Evolutionary conservation across 1,140 invertebrate species (phyloP).

Genomic region (Drosophila watanabei): DNA sequence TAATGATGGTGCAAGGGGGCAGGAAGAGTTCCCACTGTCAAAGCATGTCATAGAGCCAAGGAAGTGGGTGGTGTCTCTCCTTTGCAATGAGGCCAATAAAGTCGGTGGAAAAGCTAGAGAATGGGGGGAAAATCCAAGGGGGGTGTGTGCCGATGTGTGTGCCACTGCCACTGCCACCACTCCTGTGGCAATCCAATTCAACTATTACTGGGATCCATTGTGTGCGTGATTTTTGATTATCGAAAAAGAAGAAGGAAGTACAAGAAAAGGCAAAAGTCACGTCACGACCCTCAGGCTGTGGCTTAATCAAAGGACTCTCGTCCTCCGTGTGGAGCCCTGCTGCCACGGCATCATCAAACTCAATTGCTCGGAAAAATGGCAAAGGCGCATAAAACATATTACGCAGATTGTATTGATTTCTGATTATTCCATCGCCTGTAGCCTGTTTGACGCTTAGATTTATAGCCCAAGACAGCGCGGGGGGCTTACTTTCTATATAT

Average conservation of each 20-base stretch:
- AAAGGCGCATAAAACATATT: conserved; percentile 78
- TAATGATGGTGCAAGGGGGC: conserved; percentile 61
- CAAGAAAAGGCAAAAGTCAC: conserved; percentile 57
- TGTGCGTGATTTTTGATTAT: conserved; percentile 74
- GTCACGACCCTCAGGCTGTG: conserved; percentile 68
- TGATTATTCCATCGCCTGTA: conserved; percentile 69
- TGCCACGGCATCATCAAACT: conserved; percentile 78
- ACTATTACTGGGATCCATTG: conserved; percentile 77
- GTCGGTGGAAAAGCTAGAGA: conserved; percentile 35
- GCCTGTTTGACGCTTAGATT: conserved; percentile 71
- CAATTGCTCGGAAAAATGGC: conserved; percentile 85
- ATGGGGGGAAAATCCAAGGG: no score
- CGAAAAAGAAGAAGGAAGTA: conserved; percentile 32
- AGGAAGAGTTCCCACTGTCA: conserved; percentile 58
- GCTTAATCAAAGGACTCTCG: conserved; percentile 54
- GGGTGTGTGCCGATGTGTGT: background rate
- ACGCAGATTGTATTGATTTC: conserved; percentile 83
- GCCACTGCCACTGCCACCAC: conserved; percentile 1
- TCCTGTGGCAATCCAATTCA: conserved; percentile 75
- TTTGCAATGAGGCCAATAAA: conserved; percentile 80
- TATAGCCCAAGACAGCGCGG: conserved; percentile 53
- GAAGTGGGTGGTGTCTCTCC: conserved; percentile 41
- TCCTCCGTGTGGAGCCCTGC: conserved; percentile 10
- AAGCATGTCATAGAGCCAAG: conserved; percentile 75
- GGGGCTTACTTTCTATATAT: conserved; percentile 3